Conservation (phyloP, 1,140 invertebrate genomes). For the Leptoteleia sp. region DNA sequence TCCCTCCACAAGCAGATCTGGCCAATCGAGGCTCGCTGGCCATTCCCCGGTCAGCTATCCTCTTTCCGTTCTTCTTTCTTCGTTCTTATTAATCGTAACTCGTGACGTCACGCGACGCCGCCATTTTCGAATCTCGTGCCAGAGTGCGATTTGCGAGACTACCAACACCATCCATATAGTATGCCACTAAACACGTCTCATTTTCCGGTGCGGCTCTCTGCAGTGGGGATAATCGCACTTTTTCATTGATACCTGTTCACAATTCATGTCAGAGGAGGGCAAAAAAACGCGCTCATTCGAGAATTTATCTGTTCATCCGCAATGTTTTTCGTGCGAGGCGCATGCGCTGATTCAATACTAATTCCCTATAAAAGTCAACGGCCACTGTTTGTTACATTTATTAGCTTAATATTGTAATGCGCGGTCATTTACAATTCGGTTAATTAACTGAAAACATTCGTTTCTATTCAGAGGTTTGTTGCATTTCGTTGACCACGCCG, state of each 20-base stretch:
- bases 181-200: conserved; percentile 56
- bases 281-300: conserved; percentile 45
- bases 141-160: conserved; percentile 66
- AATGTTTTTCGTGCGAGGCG: conserved; percentile 30
- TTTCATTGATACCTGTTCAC: conserved; percentile 54
- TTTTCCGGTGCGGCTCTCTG: conserved; percentile 47
- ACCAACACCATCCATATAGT: conserved; percentile 58
- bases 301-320: conserved; percentile 46
- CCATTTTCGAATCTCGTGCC: conserved; percentile 80
- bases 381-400: conserved; percentile 17
- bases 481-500: neutral
- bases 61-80: conserved; percentile 70
- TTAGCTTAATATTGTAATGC: conserved; percentile 20
- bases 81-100: conserved; percentile 66
- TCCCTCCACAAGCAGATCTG: conserved; percentile 75
- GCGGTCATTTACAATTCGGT: conserved; percentile 10
- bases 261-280: conserved; percentile 37
- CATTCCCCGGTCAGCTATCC: conserved; percentile 73
- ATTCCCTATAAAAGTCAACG: conserved; percentile 41
- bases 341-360: conserved; percentile 31
- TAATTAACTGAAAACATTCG: conserved; percentile 16
- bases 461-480: conserved; percentile 2
- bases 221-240: conserved; percentile 56
- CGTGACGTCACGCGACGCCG: conserved; percentile 77
- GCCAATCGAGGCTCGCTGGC: conserved; percentile 77